phyloP scores from a whole-genome alignment of 2,888 invertebrate species.

The Tipula vernalis region DNA sequence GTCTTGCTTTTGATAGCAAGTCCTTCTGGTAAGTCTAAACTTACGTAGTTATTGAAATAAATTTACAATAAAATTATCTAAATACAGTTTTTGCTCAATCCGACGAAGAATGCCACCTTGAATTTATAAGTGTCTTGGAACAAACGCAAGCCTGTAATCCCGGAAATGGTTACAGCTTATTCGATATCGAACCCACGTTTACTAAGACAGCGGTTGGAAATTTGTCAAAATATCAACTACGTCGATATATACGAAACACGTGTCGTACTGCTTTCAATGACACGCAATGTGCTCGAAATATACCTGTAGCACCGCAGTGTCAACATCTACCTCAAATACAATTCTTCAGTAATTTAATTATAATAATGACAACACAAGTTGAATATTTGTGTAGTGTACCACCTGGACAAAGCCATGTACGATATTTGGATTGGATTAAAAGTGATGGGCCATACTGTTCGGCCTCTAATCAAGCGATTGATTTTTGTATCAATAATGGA shows the following conservation, averaged over 20 bases:
- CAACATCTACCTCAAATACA: neutral
- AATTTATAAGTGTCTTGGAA: neutral
- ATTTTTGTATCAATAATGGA: neutral
- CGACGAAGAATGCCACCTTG: neutral
- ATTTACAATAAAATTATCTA: neutral
- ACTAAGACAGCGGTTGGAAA: neutral
- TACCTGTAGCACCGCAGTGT: neutral
- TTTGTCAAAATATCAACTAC: neutral
- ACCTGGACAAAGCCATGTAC: neutral
- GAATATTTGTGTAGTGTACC: neutral
- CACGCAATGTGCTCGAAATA: neutral
- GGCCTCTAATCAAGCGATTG: neutral
- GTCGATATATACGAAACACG: neutral
- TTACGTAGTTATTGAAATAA: neutral
- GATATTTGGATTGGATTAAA: neutral
- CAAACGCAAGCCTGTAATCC: neutral
- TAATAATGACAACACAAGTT: neutral
- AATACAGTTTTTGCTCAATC: neutral
- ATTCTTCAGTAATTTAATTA: neutral
- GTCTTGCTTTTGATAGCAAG: neutral
- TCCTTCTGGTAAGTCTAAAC: neutral
- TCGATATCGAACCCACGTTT: neutral
- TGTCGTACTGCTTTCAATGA: neutral
- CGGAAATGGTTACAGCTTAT: neutral
- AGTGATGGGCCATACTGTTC: neutral